Percentiles rank a stretch among this genome's conserved stretches.
Evolutionary conservation across 2,113 vertebrate species (phyloP).

Genomic region (Chaetodon auriga): DNA sequence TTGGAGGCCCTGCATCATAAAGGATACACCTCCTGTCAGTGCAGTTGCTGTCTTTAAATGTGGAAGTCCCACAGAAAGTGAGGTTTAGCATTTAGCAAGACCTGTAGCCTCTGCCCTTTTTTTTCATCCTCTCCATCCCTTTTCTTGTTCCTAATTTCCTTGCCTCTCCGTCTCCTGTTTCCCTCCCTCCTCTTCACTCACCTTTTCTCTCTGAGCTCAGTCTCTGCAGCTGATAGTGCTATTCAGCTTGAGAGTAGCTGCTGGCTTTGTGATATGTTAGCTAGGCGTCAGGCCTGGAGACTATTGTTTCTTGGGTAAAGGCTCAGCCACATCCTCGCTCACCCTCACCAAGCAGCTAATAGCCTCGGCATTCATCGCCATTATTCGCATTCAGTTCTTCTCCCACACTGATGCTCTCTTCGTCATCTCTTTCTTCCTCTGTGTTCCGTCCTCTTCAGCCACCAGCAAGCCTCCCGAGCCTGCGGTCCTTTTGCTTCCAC

Average conservation of each 20-base stretch:
- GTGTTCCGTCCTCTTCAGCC: constrained; percentile 7
- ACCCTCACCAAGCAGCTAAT: constrained; percentile 32
- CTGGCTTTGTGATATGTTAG: constrained; percentile 38
- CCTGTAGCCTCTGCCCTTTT: neutral
- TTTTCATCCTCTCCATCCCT: neutral
- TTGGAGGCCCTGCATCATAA: constrained; percentile 35
- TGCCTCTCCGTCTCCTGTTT: neutral
- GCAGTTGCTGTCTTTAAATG: neutral
- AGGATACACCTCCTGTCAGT: neutral
- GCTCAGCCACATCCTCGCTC: constrained; percentile 36
- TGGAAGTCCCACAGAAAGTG: neutral
- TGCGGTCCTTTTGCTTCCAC: constrained; percentile 18
- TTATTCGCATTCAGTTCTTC: constrained; percentile 44
- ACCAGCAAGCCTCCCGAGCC: neutral
- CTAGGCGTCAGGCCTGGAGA: constrained; percentile 25
- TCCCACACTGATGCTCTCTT: constrained; percentile 28
- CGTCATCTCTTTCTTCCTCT: constrained; percentile 11
- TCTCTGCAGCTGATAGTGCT: constrained; percentile 6
- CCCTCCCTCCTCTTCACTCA: neutral
- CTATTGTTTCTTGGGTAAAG: constrained; percentile 31
- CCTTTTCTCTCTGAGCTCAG: constrained; percentile 26
- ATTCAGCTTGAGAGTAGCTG: constrained; percentile 27
- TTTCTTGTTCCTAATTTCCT: neutral
- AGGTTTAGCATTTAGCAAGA: constrained; percentile 32
- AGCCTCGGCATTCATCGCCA: constrained; percentile 42